Percentiles rank a stretch among this genome's conserved stretches.
Evolutionary conservation across 2,797 vertebrate genomes (phyloP).

Genomic region (Epinephelus malabaricus): DNA sequence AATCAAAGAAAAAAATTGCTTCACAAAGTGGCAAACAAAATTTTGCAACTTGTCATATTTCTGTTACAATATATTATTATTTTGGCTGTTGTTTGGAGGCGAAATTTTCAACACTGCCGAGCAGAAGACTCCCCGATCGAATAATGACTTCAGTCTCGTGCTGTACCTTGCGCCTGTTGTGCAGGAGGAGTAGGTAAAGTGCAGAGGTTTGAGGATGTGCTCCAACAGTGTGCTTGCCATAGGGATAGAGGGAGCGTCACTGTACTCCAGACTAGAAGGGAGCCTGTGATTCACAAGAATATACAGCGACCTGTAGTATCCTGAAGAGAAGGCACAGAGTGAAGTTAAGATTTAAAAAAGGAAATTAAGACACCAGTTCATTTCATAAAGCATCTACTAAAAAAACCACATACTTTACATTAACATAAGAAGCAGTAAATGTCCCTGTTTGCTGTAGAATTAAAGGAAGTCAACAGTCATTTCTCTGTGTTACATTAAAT

Average conservation of each 20-base stretch:
- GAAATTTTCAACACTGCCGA: too few relatives aligned
- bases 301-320: conserved; percentile 96
- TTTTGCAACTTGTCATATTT: too few relatives aligned
- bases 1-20: too few relatives aligned
- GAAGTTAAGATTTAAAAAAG: conserved; percentile 13
- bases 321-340: conserved; percentile 77
- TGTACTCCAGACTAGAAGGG: conserved; percentile 96
- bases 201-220: conserved; percentile 97
- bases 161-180: conserved; percentile 93
- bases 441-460: not conserved
- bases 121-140: not conserved
- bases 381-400: not conserved
- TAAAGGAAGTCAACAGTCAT: not conserved
- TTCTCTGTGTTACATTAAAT: not conserved
- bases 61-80: too few relatives aligned
- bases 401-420: not conserved
- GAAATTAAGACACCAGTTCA: not conserved
- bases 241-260: conserved; percentile 92
- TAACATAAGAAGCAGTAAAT: not conserved
- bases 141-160: not conserved
- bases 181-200: conserved; percentile 98
- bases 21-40: too few relatives aligned
- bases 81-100: too few relatives aligned
- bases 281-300: conserved; percentile 96
- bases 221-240: conserved; percentile 96